phyloP scores from a whole-genome alignment of 1,140 invertebrate genomes.

The Helicoverpa zea region DNA sequence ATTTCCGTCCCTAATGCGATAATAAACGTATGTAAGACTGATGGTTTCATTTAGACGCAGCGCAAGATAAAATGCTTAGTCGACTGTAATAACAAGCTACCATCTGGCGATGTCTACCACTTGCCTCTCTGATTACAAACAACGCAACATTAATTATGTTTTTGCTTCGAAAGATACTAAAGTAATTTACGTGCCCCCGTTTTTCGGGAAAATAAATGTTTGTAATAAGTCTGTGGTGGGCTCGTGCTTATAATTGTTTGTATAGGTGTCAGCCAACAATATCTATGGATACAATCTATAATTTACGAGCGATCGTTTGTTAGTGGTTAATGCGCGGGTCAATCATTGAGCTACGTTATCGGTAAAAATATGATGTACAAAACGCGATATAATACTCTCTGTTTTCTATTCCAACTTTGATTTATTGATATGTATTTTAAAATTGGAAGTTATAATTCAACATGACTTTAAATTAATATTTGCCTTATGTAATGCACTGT shows the following conservation, averaged over 20 bases:
- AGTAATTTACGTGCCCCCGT: slow-evolving; percentile 73
- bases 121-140: slow-evolving; percentile 79
- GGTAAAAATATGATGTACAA: not conserved
- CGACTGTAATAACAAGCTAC: slow-evolving; percentile 56
- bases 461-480: no score
- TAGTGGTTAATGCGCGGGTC: not conserved
- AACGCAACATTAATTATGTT: slow-evolving; percentile 81
- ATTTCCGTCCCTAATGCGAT: slow-evolving; percentile 3
- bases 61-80: slow-evolving; percentile 40
- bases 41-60: slow-evolving; percentile 54
- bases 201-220: slow-evolving; percentile 77
- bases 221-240: slow-evolving; percentile 69
- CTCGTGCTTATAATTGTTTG: slow-evolving; percentile 45
- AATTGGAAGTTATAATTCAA: no score
- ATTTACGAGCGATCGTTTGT: slow-evolving; percentile 18
- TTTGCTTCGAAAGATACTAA: slow-evolving; percentile 75
- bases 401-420: not conserved
- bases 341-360: not conserved
- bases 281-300: slow-evolving; percentile 15
- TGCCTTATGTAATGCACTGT: no score
- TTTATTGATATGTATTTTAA: not conserved
- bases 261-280: slow-evolving; percentile 43
- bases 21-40: slow-evolving; percentile 47
- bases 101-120: slow-evolving; percentile 69
- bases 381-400: not conserved